phyloP scores from a whole-genome alignment of 2,113 vertebrate genomes.

The Epinephelus lanceolatus region DNA sequence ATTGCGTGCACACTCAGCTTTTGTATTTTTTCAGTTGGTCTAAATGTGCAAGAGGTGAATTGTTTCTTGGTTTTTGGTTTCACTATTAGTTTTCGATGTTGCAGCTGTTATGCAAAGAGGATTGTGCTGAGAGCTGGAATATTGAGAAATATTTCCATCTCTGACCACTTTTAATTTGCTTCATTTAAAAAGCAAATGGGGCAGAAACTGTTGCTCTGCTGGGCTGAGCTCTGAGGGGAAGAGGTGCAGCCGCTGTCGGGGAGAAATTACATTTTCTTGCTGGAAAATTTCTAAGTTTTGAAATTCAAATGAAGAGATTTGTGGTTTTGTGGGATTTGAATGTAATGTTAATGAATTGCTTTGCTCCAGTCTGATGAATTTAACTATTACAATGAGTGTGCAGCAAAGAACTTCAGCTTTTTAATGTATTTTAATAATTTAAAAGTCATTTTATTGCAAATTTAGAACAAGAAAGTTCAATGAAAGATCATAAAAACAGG shows the following conservation, averaged over 20 bases:
- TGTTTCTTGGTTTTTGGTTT: conserved; percentile 81
- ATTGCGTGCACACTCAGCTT: conserved; percentile 50
- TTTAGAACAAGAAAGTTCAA: neutral
- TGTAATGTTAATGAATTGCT: neutral
- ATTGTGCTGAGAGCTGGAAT: conserved; percentile 48
- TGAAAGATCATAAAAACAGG: neutral
- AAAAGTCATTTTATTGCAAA: neutral
- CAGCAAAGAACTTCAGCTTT: neutral
- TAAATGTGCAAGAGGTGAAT: conserved; percentile 38
- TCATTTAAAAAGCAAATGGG: conserved; percentile 45
- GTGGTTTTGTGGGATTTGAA: conserved; percentile 9
- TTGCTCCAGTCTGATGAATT: neutral
- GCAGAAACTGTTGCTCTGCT: neutral
- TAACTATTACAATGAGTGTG: neutral
- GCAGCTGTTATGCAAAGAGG: conserved; percentile 82
- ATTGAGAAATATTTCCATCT: conserved; percentile 42
- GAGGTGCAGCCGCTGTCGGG: neutral
- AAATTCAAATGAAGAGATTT: neutral
- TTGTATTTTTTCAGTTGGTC: conserved; percentile 58
- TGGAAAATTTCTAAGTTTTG: conserved; percentile 11
- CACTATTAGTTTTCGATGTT: conserved; percentile 80
- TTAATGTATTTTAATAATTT: neutral
- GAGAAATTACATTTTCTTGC: neutral
- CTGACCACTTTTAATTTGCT: neutral
- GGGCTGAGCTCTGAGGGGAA: neutral